Percentiles rank a stretch among this genome's conserved stretches.
Evolutionary conservation across 1,140 invertebrate species (phyloP).

Genomic region (Andrena cerasifolii): DNA sequence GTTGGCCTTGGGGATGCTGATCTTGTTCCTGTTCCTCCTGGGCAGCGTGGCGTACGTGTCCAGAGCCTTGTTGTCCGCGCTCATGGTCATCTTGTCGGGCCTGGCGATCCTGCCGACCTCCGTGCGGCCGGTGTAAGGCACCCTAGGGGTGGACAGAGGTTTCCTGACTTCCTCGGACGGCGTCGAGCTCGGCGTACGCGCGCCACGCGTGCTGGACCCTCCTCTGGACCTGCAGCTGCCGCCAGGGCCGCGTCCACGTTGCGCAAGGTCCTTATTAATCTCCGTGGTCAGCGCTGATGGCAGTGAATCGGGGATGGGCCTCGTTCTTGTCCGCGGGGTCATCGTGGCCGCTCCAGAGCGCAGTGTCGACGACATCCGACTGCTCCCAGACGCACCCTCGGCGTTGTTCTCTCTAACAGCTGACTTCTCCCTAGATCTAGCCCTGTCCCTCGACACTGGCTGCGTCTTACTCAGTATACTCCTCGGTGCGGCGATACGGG

Average conservation of each 20-base stretch:
- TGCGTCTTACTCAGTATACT: conserved; percentile 74
- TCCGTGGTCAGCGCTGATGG: conserved; percentile 82
- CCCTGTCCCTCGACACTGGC: conserved; percentile 81
- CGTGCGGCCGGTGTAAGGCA: conserved; percentile 38
- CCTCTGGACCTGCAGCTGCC: conserved; percentile 54
- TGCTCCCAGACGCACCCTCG: not conserved
- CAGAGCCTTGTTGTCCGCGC: conserved; percentile 83
- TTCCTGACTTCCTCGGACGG: conserved; percentile 88
- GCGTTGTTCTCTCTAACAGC: conserved; percentile 32
- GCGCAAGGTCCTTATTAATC: conserved; percentile 77
- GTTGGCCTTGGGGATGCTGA: conserved; percentile 77
- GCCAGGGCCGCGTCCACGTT: conserved; percentile 38
- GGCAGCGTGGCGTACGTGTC: conserved; percentile 90
- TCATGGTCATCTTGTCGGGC: conserved; percentile 74
- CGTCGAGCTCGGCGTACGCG: conserved; percentile 84
- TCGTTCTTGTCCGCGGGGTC: conserved; percentile 73
- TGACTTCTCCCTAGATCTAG: conserved; percentile 82
- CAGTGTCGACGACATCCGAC: conserved; percentile 33
- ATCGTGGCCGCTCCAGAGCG: conserved; percentile 13
- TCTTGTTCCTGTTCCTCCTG: conserved; percentile 82
- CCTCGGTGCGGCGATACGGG: conserved; percentile 82
- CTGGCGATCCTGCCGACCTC: conserved; percentile 63
- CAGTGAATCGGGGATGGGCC: conserved; percentile 81
- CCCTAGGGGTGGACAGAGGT: conserved; percentile 78
- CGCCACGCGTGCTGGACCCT: conserved; percentile 83